Conservation (phyloP, 2,797 vertebrate genomes). For the Leptodactylus fallax region DNA sequence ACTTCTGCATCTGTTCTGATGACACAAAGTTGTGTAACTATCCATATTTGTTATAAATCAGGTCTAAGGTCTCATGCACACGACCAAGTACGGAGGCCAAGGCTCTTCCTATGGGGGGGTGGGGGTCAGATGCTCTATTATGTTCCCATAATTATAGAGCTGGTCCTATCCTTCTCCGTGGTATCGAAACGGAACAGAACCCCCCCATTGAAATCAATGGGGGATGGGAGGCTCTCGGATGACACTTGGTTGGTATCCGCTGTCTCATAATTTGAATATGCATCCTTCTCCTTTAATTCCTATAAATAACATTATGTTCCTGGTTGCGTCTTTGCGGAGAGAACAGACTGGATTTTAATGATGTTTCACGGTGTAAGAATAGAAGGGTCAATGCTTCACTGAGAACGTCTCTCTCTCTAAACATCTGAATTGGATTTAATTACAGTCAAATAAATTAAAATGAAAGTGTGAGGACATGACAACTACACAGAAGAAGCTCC, state of each 20-base stretch:
- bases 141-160: too few relatives aligned
- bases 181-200: too few relatives aligned
- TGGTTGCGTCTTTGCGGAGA: too few relatives aligned
- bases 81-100: too few relatives aligned
- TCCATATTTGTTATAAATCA: too few relatives aligned
- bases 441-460: conserved; percentile 44
- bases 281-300: neutral
- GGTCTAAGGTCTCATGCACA: too few relatives aligned
- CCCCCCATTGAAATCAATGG: too few relatives aligned
- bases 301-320: neutral
- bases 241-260: neutral
- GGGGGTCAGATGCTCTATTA: too few relatives aligned
- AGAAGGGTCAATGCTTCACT: neutral
- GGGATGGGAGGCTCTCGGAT: too few relatives aligned
- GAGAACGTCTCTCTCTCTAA: conserved; percentile 9
- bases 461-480: conserved; percentile 12
- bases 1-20: neutral
- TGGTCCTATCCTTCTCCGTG: too few relatives aligned
- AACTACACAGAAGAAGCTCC: neutral
- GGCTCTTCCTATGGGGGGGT: too few relatives aligned
- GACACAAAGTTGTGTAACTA: too few relatives aligned
- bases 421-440: conserved; percentile 45
- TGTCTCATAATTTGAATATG: neutral
- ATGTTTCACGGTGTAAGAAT: conserved; percentile 8
- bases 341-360: neutral